These are phyloP conservation scores for Chymomyza procnemis DNA, from an alignment of 2,888 invertebrate genomes.

Conservation along the genomic window DNA sequence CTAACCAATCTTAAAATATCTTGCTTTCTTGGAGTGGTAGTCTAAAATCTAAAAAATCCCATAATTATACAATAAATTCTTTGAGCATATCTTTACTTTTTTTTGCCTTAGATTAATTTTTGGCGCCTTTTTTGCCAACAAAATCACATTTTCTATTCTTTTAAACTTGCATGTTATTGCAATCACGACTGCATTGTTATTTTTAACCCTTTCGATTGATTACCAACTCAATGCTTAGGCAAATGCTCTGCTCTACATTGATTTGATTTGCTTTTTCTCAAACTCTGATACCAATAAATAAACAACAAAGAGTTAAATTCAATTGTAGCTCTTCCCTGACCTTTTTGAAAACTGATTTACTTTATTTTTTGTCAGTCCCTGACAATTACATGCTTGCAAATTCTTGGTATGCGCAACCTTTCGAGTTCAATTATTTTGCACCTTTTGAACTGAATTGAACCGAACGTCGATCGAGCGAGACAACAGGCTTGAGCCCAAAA, in stretches of 20 bases:
- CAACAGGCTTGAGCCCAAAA: slow-evolving; percentile 52
- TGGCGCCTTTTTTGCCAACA: slow-evolving; percentile 52
- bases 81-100: neutral
- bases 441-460: slow-evolving; percentile 63
- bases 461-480: slow-evolving; percentile 17
- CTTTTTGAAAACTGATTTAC: slow-evolving; percentile 23
- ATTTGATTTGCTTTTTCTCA: slow-evolving; percentile 14
- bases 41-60: too few species aligned
- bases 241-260: slow-evolving; percentile 32
- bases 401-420: slow-evolving; percentile 59
- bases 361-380: slow-evolving; percentile 49
- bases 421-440: slow-evolving; percentile 69
- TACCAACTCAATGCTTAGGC: slow-evolving; percentile 24
- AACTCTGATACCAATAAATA: slow-evolving; percentile 63
- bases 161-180: slow-evolving; percentile 66
- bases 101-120: slow-evolving; percentile 8
- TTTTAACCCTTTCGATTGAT: slow-evolving; percentile 44
- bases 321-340: slow-evolving; percentile 48
- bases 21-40: too few species aligned
- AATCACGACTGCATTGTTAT: slow-evolving; percentile 61
- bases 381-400: slow-evolving; percentile 78
- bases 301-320: slow-evolving; percentile 72
- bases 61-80: too few species aligned
- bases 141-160: slow-evolving; percentile 24
- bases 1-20: too few species aligned